Conservation (phyloP, 2,888 invertebrate genomes). For the Sphaeridia pumilis region DNA sequence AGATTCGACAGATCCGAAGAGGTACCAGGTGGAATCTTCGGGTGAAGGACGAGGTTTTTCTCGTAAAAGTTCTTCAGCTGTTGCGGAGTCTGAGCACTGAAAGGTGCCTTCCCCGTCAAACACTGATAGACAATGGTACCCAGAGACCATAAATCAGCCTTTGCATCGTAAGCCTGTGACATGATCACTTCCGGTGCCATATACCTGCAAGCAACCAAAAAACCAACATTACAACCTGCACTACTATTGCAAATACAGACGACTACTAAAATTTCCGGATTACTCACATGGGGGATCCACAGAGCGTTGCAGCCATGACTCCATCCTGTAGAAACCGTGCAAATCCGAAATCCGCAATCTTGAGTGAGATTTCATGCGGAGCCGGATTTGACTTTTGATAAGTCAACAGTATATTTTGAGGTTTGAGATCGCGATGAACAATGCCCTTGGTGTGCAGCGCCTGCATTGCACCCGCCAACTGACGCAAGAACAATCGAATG, state of each 20-base stretch:
- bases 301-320: constrained; percentile 98
- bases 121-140: constrained; percentile 99
- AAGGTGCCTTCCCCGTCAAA: constrained; percentile 95
- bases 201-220: constrained; percentile 8
- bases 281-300: constrained; percentile 96
- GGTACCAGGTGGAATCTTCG: constrained; percentile 87
- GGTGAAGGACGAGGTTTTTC: constrained; percentile 77
- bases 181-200: constrained; percentile 97
- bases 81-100: constrained; percentile 94
- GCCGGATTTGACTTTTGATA: constrained; percentile 57
- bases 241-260: background rate
- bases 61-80: constrained; percentile 95
- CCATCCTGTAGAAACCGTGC: constrained; percentile 97
- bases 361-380: constrained; percentile 76
- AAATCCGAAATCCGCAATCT: constrained; percentile 96
- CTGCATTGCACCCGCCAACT: constrained; percentile 96
- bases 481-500: constrained; percentile 83
- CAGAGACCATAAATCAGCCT: constrained; percentile 98
- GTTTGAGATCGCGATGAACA: constrained; percentile 97
- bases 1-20: constrained; percentile 80
- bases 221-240: background rate
- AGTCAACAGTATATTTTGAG: constrained; percentile 95
- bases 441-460: constrained; percentile 95
- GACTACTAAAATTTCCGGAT: constrained; percentile 8
- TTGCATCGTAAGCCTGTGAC: constrained; percentile 96